Conservation (phyloP, 2,797 vertebrate species). For the Sylvilagus floridanus region DNA sequence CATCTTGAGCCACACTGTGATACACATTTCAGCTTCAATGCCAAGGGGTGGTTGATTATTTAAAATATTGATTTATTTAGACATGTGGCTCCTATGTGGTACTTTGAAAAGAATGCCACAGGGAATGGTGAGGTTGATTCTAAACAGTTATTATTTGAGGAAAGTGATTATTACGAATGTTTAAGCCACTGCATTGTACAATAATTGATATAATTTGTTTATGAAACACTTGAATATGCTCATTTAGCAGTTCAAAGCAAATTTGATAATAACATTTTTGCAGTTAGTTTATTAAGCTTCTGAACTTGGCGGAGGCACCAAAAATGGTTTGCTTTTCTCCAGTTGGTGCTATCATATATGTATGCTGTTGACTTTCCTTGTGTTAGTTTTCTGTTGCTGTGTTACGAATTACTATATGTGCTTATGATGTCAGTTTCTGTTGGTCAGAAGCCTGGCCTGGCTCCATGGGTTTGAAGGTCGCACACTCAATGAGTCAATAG, state of each 20-base stretch:
- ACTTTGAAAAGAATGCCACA: slow-evolving; percentile 16
- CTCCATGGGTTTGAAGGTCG: background rate
- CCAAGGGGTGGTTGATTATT: slow-evolving; percentile 9
- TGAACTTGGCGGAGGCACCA: slow-evolving; percentile 50
- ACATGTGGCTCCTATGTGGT: background rate
- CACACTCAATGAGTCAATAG: background rate
- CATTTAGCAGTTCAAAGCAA: slow-evolving; percentile 1
- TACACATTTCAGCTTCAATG: background rate
- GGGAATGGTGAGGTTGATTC: background rate
- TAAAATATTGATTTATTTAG: slow-evolving; percentile 41
- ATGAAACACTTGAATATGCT: slow-evolving; percentile 40
- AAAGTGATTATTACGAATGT: slow-evolving; percentile 16
- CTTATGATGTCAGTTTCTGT: background rate
- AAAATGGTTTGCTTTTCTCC: slow-evolving; percentile 43
- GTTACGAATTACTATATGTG: background rate
- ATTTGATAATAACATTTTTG: slow-evolving; percentile 13
- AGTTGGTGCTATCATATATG: background rate
- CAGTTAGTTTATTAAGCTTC: slow-evolving; percentile 56
- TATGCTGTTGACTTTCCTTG: background rate
- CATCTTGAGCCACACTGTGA: background rate
- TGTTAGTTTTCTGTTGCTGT: background rate
- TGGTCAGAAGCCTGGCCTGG: background rate
- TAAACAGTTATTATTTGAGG: slow-evolving; percentile 44
- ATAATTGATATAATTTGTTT: slow-evolving; percentile 16
- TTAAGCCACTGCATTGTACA: slow-evolving; percentile 28